phyloP scores from a whole-genome alignment of 2,888 invertebrate species.

The Crepidodera aurea region DNA sequence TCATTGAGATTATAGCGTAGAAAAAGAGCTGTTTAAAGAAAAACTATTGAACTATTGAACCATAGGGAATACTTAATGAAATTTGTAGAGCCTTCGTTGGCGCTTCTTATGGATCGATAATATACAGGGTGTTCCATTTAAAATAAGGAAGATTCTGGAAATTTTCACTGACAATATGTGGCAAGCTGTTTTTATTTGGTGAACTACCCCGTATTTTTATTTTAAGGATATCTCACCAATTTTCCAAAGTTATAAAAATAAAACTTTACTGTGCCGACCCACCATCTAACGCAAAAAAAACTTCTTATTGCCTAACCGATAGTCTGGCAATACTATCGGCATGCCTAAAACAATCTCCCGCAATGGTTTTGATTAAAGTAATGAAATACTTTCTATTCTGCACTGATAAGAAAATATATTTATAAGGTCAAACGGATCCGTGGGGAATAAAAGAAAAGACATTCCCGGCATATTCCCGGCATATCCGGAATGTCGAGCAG shows the following conservation, averaged over 20 bases:
- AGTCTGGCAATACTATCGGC: conserved; percentile 22
- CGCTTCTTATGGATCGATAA: too few species aligned
- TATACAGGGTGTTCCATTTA: too few species aligned
- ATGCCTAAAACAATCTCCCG: conserved; percentile 30
- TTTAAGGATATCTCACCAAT: not conserved
- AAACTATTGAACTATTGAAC: too few species aligned
- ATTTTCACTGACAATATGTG: too few species aligned
- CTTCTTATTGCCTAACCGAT: conserved; percentile 12
- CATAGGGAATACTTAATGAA: too few species aligned
- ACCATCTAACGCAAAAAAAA: conserved; percentile 6
- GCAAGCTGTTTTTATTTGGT: too few species aligned
- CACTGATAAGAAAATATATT: conserved; percentile 42
- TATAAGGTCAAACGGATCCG: conserved; percentile 39
- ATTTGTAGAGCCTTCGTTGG: too few species aligned
- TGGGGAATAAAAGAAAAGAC: conserved; percentile 41
- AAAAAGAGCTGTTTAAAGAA: too few species aligned
- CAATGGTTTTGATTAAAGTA: conserved; percentile 40
- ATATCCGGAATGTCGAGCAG: conserved; percentile 46
- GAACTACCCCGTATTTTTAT: too few species aligned
- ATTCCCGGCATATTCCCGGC: conserved; percentile 38
- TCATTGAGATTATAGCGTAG: too few species aligned
- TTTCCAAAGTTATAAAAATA: conserved; percentile 1
- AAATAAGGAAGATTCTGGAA: too few species aligned
- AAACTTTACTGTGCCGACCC: not conserved
- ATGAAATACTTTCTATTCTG: conserved; percentile 44